Evolutionary conservation across 2,888 invertebrate species (phyloP).

Genomic region (Leucoptera coffeella): DNA sequence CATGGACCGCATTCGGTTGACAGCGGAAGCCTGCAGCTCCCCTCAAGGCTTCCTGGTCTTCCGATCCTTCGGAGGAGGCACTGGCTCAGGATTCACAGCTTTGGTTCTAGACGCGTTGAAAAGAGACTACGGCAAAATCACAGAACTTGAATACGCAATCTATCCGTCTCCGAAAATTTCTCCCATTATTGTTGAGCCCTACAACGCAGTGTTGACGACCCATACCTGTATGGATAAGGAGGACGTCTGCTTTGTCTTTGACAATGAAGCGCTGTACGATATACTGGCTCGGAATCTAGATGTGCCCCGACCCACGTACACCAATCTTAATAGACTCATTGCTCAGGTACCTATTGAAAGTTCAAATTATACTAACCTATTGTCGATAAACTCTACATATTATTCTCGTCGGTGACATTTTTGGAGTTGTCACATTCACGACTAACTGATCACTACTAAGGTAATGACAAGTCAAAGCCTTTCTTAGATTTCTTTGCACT

Average conservation of each 20-base stretch:
- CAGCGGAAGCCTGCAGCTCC: slow-evolving; percentile 58
- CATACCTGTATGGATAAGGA: slow-evolving; percentile 64
- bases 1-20: slow-evolving; percentile 61
- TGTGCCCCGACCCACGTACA: slow-evolving; percentile 75
- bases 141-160: slow-evolving; percentile 63
- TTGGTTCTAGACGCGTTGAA: slow-evolving; percentile 58
- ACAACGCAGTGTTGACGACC: slow-evolving; percentile 65
- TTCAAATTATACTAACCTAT: too few relatives aligned
- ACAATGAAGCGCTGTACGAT: slow-evolving; percentile 71
- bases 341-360: slow-evolving; percentile 62
- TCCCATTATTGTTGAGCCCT: slow-evolving; percentile 71
- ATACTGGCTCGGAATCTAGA: slow-evolving; percentile 70
- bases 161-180: slow-evolving; percentile 83
- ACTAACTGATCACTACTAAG: too few relatives aligned
- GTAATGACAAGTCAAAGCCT: too few relatives aligned
- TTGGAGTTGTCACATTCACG: too few relatives aligned
- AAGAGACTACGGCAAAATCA: slow-evolving; percentile 58
- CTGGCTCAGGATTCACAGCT: slow-evolving; percentile 70
- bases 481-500: too few relatives aligned
- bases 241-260: slow-evolving; percentile 67
- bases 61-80: slow-evolving; percentile 70
- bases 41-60: slow-evolving; percentile 61
- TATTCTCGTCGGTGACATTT: too few relatives aligned
- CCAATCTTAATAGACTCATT: slow-evolving; percentile 76
- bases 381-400: too few relatives aligned